These are phyloP conservation scores for Trilocha varians DNA, from an alignment of 2,888 invertebrate genomes.

Conservation along the genomic window DNA sequence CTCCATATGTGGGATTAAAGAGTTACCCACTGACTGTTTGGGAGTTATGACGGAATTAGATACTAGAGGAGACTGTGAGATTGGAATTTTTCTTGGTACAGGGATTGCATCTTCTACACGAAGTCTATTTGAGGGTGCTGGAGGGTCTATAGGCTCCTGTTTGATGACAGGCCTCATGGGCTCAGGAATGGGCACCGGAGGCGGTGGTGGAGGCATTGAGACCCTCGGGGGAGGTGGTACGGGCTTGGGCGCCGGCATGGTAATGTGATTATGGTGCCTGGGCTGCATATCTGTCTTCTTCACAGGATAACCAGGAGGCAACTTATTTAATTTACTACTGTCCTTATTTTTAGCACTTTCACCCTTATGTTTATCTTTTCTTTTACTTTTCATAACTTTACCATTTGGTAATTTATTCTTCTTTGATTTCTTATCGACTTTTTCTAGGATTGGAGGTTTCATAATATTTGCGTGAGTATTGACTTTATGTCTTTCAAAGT, in stretches of 20 bases:
- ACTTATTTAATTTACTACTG: constrained; percentile 61
- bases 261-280: constrained; percentile 57
- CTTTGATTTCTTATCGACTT: constrained; percentile 66
- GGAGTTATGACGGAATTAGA: constrained; percentile 48
- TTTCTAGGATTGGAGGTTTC: constrained; percentile 56
- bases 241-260: constrained; percentile 48
- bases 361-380: constrained; percentile 69
- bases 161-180: constrained; percentile 45
- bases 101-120: constrained; percentile 56
- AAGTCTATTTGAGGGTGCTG: constrained; percentile 26
- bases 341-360: constrained; percentile 68
- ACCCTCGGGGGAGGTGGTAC: constrained; percentile 27
- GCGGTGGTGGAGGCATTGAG: constrained; percentile 31
- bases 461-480: constrained; percentile 59
- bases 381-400: constrained; percentile 69
- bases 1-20: constrained; percentile 48
- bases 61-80: constrained; percentile 61
- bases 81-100: constrained; percentile 64
- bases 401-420: constrained; percentile 69
- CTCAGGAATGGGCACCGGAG: constrained; percentile 29
- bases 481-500: constrained; percentile 67
- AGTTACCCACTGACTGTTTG: constrained; percentile 39
- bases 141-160: constrained; percentile 49
- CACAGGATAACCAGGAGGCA: constrained; percentile 51
- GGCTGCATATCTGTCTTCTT: constrained; percentile 58